phyloP scores from a whole-genome alignment of 1,140 invertebrate genomes.

The Zaprionus africanus region DNA sequence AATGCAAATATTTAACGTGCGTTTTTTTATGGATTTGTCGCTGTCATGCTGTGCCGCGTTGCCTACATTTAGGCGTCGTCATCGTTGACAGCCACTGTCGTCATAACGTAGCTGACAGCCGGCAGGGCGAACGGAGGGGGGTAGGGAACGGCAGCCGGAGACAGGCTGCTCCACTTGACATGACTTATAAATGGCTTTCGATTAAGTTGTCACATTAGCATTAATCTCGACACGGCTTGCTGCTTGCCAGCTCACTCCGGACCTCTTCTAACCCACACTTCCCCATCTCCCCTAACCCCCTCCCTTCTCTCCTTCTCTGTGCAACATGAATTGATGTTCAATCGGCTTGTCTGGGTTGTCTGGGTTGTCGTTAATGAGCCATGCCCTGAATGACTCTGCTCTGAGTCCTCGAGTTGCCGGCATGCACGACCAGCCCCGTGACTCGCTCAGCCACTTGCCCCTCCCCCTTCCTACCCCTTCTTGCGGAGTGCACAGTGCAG shows the following conservation, averaged over 20 bases:
- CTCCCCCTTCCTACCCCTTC: neutral
- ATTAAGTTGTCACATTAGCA: constrained; percentile 83
- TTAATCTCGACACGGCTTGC: constrained; percentile 62
- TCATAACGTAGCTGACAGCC: constrained; percentile 52
- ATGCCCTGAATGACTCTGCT: constrained; percentile 42
- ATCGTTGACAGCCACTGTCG: constrained; percentile 40
- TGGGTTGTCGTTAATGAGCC: constrained; percentile 70
- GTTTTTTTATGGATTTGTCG: constrained; percentile 76
- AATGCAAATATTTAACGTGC: constrained; percentile 81
- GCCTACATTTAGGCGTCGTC: constrained; percentile 40
- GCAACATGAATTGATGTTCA: constrained; percentile 60
- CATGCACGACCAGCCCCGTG: neutral
- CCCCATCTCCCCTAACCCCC: neutral
- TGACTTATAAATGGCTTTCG: constrained; percentile 82
- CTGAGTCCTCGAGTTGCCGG: constrained; percentile 26
- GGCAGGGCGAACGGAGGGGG: neutral
- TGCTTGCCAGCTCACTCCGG: neutral
- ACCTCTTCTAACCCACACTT: neutral
- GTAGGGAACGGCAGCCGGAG: neutral
- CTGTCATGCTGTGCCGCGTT: constrained; percentile 50
- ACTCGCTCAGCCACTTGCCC: neutral
- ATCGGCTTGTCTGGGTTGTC: constrained; percentile 77
- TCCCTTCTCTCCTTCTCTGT: neutral
- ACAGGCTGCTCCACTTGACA: constrained; percentile 63
- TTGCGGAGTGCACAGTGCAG: neutral